A percentile compares a stretch with the other conserved stretches of the same genome.
Conservation (phyloP, 2,113 vertebrate genomes). For the Elaphurus davidianus region DNA sequence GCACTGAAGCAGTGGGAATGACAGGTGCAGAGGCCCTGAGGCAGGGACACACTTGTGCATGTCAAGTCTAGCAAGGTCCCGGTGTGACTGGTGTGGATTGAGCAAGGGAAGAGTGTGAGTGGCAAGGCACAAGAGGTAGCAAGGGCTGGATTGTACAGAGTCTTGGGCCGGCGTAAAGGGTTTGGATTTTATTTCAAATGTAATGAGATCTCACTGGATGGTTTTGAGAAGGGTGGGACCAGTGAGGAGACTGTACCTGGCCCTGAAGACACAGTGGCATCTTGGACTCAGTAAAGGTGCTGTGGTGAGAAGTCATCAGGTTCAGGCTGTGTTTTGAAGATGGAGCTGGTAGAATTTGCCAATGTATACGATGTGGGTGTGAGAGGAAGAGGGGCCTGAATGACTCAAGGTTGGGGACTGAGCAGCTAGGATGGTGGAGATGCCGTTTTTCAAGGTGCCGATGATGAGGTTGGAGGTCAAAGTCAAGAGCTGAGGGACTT, state of each 20-base stretch:
- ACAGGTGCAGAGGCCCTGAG: background rate
- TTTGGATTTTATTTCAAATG: background rate
- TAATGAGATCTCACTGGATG: background rate
- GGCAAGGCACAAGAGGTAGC: background rate
- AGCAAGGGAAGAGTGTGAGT: too few species aligned
- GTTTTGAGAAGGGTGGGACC: background rate
- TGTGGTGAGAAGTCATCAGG: background rate
- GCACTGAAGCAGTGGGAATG: background rate
- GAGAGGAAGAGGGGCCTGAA: background rate
- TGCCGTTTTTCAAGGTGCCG: background rate
- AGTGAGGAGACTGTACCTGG: background rate
- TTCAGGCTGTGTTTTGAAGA: background rate
- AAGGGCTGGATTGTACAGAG: background rate
- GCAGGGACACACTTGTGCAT: background rate
- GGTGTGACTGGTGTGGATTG: fast-evolving
- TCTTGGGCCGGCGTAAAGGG: background rate
- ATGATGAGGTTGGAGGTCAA: background rate
- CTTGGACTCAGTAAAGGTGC: background rate
- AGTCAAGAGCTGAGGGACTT: background rate
- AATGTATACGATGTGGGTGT: background rate
- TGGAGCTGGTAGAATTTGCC: background rate
- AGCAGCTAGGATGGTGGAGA: background rate
- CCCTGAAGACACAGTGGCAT: background rate
- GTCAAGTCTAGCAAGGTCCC: background rate
- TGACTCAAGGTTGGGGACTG: background rate